Base-by-base conservation (phyloP, 2,888 invertebrate genomes). In the Lithodes maja region DNA sequence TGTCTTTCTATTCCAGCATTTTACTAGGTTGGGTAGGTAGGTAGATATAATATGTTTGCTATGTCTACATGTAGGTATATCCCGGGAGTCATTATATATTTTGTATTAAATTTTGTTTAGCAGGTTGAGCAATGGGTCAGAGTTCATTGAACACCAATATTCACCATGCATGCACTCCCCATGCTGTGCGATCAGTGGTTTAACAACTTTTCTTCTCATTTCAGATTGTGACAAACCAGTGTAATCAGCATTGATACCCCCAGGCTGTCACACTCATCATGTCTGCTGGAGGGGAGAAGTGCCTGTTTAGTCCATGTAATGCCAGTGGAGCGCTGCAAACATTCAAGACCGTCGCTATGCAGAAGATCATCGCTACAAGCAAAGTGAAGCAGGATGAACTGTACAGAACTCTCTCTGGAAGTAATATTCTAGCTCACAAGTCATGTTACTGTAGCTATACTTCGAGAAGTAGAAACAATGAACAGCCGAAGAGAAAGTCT, bases 351-450 rank as follows among this genome's bases (percentile, higher is more conserved):
- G 81, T n/a, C 17, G 81, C 61, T 3, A 61, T 81, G 33, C 81
- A 77, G 77, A 77, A 55, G 61, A 81, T 81, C 49, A 61, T 81
- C 12, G 55, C n/a, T 81, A 81, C 81, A 81, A 17, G 81, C 81
- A 81, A 81, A 68, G 68, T n/a, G 61, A 81, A 81, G 17, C 33
- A 33, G 2, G 61, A 81, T 81, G 81, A 68, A 17, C 50, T 55
- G 5, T 61, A 33, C 53, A 33, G 61, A 81, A 12, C 61, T 61
- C 61, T 61, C 61, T 61, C 61, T 7, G 61, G 0, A 61, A 7
- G 61, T 81, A 61, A 81, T n/a, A 55, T 81, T 55, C 49, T 81
- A n/a, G 81, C 81, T 61, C 81, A 81, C 81, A 81, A 81, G 61
- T 81, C 61, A 54, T 81, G 61, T 2, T 81, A 55, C 68, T 81